A percentile compares a stretch with the other conserved stretches of the same genome.
Conservation (phyloP, 2,888 invertebrate genomes). For the Dynastes tityus region DNA sequence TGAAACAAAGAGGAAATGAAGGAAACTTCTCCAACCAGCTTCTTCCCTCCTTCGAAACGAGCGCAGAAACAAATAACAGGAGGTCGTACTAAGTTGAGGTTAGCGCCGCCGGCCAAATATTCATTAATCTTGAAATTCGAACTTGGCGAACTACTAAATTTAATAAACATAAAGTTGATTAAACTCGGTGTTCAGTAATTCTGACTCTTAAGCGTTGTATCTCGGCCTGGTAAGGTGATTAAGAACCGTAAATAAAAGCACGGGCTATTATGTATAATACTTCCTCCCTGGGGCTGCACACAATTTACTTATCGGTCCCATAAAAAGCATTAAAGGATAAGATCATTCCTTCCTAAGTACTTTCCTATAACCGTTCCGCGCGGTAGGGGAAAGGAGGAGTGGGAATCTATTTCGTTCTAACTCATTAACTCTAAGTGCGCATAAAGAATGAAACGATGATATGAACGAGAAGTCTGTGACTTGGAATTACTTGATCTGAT, state of each 20-base stretch:
- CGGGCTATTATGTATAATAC: slow-evolving; percentile 19
- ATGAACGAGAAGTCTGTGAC: slow-evolving; percentile 15
- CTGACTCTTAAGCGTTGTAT: slow-evolving; percentile 19
- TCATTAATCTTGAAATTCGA: slow-evolving; percentile 26
- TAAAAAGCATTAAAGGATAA: slow-evolving; percentile 66
- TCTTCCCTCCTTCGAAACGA: neutral
- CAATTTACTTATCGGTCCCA: slow-evolving; percentile 65
- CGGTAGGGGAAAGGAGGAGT: slow-evolving; percentile 49
- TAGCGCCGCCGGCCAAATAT: slow-evolving; percentile 5
- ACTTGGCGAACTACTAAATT: slow-evolving; percentile 29
- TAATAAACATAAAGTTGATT: slow-evolving; percentile 35
- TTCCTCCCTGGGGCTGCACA: slow-evolving; percentile 47
- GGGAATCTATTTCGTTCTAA: slow-evolving; percentile 66
- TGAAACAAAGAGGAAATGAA: neutral
- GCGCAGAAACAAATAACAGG: slow-evolving; percentile 1
- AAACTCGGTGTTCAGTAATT: slow-evolving; percentile 31
- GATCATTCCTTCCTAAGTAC: slow-evolving; percentile 64
- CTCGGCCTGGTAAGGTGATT: neutral
- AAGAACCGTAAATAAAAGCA: slow-evolving; percentile 12
- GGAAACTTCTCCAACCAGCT: neutral
- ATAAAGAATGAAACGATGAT: slow-evolving; percentile 59
- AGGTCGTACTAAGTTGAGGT: neutral
- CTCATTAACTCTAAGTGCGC: slow-evolving; percentile 67
- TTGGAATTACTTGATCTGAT: slow-evolving; percentile 29
- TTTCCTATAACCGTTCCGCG: slow-evolving; percentile 66